Conservation (phyloP, 2,888 invertebrate species). For the Cataglyphis livida region DNA sequence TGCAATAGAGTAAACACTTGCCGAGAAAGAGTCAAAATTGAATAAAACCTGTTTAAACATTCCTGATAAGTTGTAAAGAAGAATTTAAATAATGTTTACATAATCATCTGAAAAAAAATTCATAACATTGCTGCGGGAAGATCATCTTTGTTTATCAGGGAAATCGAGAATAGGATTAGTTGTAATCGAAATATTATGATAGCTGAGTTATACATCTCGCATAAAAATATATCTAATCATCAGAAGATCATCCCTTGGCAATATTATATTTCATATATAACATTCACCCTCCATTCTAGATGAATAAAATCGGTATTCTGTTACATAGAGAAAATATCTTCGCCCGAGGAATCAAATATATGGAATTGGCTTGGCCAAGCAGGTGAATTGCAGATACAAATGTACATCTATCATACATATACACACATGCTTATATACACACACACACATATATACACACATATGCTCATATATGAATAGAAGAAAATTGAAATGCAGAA, state of each 20-base stretch:
- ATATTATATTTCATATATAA: neutral
- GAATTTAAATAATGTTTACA: neutral
- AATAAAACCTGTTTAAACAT: neutral
- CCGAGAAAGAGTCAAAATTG: neutral
- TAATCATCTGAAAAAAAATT: neutral
- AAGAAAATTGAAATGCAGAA: constrained; percentile 4
- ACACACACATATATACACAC: neutral
- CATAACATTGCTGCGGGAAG: neutral
- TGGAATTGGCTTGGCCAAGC: neutral
- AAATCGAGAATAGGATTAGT: neutral
- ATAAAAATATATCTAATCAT: neutral
- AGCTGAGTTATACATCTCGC: neutral
- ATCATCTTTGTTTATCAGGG: neutral
- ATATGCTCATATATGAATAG: neutral
- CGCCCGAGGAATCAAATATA: neutral
- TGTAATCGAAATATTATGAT: constrained; percentile 1
- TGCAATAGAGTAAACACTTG: neutral
- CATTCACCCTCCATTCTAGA: neutral
- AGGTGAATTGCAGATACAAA: neutral
- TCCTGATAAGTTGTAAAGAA: neutral
- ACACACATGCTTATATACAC: too few relatives aligned
- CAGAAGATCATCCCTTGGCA: neutral
- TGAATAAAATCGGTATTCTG: neutral
- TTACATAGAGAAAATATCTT: neutral
- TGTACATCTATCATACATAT: neutral